Evolutionary conservation across 2,888 invertebrate genomes (phyloP), one percentile per base, ranked within the genome.

Genomic region (Creontiades dilutus): DNA sequence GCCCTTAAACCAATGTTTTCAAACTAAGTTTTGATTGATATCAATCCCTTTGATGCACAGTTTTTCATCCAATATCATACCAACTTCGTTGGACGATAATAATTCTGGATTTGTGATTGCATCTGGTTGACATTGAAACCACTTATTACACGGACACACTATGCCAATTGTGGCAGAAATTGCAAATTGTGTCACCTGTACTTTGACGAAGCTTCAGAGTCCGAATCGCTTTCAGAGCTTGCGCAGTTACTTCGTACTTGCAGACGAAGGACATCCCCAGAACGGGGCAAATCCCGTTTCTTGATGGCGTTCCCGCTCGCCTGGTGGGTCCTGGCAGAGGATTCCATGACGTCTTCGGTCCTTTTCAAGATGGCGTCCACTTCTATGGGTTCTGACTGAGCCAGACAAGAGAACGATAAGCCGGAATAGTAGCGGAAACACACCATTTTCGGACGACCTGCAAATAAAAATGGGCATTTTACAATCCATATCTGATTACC

Each of bases 351-450:
- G 85, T 61, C 91, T 90, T 90, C 92, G 89, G 84, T 92, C 55
- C 55, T 90, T 86, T 86, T 85, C 47, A 76, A 78, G 16, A 82
- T 89, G 19, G 85, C 37, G 27, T 86, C 86, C 23, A 90, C 78
- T 55, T 90, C 90, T 90, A 95, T 94, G 90, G 95, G 95, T 90
- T 95, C 94, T 13, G 95, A 95, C 93, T 96, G 95, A 91, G 95
- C 95, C 91, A 95, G 94, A 93, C 95, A 95, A 92, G 95, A 95
- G 92, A 95, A 94, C 91, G 94, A 94, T 90, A 95, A 94, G 91
- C 95, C 95, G 93, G 95, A 95, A 94, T 95, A 96, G 93, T 96
- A 96, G 86, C 96, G 95, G 93, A 96, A 96, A 93, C 96, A 96
- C 92, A 96, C 94, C 91, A 95, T 94, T 93, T 95, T 95, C 93